Percentiles rank a stretch among this genome's conserved stretches.
Conservation (phyloP, 2,888 invertebrate species). For the Muscina levida region DNA sequence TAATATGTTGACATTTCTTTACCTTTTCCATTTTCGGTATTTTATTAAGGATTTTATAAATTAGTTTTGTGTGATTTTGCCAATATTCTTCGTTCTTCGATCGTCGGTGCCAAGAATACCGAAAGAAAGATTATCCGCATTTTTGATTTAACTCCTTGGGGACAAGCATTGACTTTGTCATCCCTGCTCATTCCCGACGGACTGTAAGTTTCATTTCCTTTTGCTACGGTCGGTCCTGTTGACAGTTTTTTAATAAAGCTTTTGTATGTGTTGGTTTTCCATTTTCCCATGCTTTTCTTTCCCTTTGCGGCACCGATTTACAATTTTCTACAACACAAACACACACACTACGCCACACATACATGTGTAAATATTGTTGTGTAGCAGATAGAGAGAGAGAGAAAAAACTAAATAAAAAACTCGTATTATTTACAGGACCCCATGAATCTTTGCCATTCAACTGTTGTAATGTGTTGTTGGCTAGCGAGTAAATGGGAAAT, state of each 20-base stretch:
- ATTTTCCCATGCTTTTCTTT: background rate
- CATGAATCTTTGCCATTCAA: too few species aligned
- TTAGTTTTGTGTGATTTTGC: slow-evolving; percentile 61
- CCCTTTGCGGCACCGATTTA: background rate
- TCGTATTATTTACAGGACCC: too few species aligned
- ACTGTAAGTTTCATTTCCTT: background rate
- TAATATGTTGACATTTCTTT: slow-evolving; percentile 35
- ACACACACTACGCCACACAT: too few species aligned
- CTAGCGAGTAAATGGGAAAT: too few species aligned
- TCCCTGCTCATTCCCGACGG: background rate
- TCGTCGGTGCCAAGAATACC: slow-evolving; percentile 3
- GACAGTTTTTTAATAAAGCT: slow-evolving; percentile 65
- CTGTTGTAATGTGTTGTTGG: too few species aligned
- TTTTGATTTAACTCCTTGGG: slow-evolving; percentile 62
- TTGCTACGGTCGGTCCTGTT: slow-evolving; percentile 51
- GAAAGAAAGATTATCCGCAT: slow-evolving; percentile 55
- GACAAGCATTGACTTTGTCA: slow-evolving; percentile 54
- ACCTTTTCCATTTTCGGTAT: slow-evolving; percentile 24
- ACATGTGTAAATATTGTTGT: too few species aligned
- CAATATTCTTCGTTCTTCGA: slow-evolving; percentile 43
- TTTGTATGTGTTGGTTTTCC: background rate
- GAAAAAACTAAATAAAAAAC: too few species aligned
- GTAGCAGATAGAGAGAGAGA: too few species aligned
- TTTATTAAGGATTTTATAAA: slow-evolving; percentile 57
- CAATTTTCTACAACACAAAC: too few species aligned